Conservation (phyloP, 2,888 invertebrate genomes). For the Xylophagus ater region DNA sequence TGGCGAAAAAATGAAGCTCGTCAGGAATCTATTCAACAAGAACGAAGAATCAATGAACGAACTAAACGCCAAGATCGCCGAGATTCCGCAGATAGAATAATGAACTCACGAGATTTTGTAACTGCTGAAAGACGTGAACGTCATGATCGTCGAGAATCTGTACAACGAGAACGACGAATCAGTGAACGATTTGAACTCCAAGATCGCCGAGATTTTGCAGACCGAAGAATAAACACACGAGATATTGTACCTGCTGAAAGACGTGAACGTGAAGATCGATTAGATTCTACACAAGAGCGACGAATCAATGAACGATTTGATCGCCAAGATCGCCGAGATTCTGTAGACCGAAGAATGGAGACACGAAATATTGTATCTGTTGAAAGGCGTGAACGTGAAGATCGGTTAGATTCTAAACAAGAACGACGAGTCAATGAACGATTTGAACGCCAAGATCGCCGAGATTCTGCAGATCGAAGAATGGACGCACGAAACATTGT, state of each 20-base stretch:
- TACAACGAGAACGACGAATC: neutral
- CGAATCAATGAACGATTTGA: neutral
- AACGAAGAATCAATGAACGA: neutral
- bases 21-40: neutral
- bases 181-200: neutral
- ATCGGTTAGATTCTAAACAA: too few relatives aligned
- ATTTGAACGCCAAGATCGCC: neutral
- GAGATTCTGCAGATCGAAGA: too few relatives aligned
- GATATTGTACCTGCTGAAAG: neutral
- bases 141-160: neutral
- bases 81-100: neutral
- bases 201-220: neutral
- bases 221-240: neutral
- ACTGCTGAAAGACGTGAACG: neutral
- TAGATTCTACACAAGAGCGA: neutral
- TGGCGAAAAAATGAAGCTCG: neutral
- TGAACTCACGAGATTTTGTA: neutral
- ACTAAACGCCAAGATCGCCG: neutral
- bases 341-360: too few relatives aligned
- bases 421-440: conserved; percentile 1
- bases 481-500: too few relatives aligned
- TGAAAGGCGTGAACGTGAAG: neutral
- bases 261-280: neutral
- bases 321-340: too few relatives aligned
- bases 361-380: too few relatives aligned